These are phyloP conservation scores for Apis laboriosa DNA, from an alignment of 1,140 invertebrate species.

Conservation along the genomic window DNA sequence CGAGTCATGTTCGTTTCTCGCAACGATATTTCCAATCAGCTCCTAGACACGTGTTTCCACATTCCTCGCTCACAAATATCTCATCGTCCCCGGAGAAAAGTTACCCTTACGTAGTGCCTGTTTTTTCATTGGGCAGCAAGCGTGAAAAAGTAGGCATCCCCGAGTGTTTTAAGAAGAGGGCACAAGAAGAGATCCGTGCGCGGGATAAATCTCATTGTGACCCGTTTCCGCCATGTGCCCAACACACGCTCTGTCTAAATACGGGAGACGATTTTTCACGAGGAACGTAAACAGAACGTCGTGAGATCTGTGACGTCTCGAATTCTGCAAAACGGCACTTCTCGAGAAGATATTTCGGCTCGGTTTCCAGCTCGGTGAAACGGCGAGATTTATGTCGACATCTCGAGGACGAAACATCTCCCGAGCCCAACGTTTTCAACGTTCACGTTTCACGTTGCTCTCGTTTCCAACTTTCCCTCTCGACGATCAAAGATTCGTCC, in stretches of 20 bases:
- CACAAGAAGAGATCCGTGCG: neutral
- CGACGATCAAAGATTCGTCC: no score
- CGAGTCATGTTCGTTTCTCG: no score
- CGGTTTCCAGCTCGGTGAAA: neutral
- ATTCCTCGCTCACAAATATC: conserved; percentile 6
- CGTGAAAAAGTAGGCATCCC: neutral
- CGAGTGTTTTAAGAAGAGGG: neutral
- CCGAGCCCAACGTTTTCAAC: no score
- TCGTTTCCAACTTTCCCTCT: neutral
- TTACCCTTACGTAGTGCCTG: neutral
- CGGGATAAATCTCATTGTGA: conserved; percentile 18
- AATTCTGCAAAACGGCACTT: conserved; percentile 22
- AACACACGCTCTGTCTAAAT: conserved; percentile 38
- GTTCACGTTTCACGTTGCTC: neutral
- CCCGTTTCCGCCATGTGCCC: conserved; percentile 50
- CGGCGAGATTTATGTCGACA: conserved; percentile 39
- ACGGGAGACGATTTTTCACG: conserved; percentile 53
- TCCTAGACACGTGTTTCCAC: neutral
- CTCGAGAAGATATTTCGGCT: neutral
- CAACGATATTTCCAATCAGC: neutral
- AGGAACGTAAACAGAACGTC: conserved; percentile 32
- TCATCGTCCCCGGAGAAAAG: neutral
- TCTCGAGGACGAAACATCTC: conserved; percentile 6
- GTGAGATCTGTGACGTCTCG: conserved; percentile 6
- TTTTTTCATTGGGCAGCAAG: neutral